phyloP scores from a whole-genome alignment of 2,113 vertebrate genomes.

The Struthio camelus region DNA sequence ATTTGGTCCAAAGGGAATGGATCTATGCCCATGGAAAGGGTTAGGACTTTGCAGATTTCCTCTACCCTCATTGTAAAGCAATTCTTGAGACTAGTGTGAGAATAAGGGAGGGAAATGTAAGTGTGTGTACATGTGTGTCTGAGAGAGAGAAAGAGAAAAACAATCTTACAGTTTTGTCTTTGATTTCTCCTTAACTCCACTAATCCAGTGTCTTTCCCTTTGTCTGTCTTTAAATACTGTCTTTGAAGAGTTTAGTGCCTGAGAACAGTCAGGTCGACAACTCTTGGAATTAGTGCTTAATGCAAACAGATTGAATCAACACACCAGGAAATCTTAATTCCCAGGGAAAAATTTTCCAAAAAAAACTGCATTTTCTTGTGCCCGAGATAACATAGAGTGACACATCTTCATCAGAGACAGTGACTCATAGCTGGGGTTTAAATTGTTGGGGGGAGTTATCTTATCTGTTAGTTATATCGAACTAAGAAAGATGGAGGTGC shows the following conservation, averaged over 20 bases:
- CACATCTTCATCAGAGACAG: conserved; percentile 27
- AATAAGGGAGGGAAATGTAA: not conserved
- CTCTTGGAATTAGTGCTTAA: not conserved
- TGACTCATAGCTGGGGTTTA: conserved; percentile 23
- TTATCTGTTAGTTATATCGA: conserved; percentile 37
- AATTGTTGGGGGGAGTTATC: not conserved
- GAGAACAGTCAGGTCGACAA: not conserved
- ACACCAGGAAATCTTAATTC: conserved; percentile 13
- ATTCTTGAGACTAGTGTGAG: not conserved
- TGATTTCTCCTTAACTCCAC: not conserved
- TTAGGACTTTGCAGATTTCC: not conserved
- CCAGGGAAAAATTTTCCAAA: not conserved
- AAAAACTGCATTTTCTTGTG: not conserved
- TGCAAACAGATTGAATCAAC: not conserved
- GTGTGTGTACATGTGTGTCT: accelerated
- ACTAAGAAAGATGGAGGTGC: not conserved
- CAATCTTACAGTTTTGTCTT: not conserved
- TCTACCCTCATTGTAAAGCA: not conserved
- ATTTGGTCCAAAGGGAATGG: not conserved
- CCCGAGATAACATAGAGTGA: conserved; percentile 2
- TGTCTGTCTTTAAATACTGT: not conserved
- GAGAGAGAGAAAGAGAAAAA: not conserved
- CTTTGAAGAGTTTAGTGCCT: not conserved
- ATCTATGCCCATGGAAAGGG: not conserved
- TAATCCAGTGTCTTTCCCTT: conserved; percentile 7